Conservation (phyloP, 1,140 invertebrate species). For the Listronotus bonariensis region DNA sequence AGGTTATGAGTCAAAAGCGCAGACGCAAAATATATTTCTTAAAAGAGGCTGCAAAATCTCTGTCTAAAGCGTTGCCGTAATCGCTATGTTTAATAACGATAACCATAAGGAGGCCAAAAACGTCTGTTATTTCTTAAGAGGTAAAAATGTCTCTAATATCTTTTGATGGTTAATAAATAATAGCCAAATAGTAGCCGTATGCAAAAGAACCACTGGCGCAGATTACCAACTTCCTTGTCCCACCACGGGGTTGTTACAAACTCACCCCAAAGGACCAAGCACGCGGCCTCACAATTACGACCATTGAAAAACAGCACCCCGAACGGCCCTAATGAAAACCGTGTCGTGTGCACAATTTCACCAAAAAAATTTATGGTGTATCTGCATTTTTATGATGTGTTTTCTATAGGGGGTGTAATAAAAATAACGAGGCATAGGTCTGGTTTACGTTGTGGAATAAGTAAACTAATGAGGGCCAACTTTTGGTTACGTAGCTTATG, state of each 20-base stretch:
- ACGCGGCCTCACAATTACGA: slow-evolving; percentile 32
- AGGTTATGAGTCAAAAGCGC: too few relatives aligned
- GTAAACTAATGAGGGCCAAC: not conserved
- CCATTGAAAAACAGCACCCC: slow-evolving; percentile 26
- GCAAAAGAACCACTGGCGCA: too few relatives aligned
- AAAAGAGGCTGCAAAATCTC: too few relatives aligned
- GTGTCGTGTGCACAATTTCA: slow-evolving; percentile 29
- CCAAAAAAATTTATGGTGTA: slow-evolving; percentile 13
- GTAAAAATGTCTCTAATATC: too few relatives aligned
- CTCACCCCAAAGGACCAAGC: slow-evolving; percentile 19
- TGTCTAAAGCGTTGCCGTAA: too few relatives aligned
- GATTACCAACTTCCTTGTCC: too few relatives aligned
- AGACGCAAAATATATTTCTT: too few relatives aligned
- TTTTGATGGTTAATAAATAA: too few relatives aligned
- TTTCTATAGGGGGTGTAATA: slow-evolving; percentile 15
- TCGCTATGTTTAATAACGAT: too few relatives aligned
- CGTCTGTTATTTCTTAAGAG: too few relatives aligned
- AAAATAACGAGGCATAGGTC: slow-evolving; percentile 28
- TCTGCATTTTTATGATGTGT: slow-evolving; percentile 18
- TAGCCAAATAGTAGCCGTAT: too few relatives aligned
- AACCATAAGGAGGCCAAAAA: too few relatives aligned
- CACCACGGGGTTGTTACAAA: slow-evolving; percentile 15
- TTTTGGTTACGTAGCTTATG: not conserved
- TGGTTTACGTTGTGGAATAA: not conserved
- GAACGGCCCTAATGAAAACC: slow-evolving; percentile 29